Conservation (phyloP, 2,888 invertebrate genomes). For the Melitaea athalia region DNA sequence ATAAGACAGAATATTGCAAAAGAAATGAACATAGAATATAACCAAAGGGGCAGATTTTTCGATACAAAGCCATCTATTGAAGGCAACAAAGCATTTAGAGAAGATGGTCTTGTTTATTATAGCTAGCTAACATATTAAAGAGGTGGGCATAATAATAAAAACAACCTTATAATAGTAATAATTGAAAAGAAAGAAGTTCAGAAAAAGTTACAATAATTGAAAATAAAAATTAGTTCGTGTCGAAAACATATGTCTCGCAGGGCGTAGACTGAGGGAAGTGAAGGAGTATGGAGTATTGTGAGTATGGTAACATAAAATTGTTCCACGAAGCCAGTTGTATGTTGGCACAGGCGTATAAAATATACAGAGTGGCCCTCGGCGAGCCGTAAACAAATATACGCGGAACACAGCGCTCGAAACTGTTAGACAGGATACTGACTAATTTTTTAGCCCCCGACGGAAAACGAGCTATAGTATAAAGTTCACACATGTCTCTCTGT, state of each 20-base stretch:
- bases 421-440: conserved; percentile 9
- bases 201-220: no score
- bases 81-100: no score
- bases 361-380: conserved; percentile 62
- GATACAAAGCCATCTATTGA: no score
- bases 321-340: conserved; percentile 71
- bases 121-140: no score
- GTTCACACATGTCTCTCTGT: no score
- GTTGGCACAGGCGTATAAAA: conserved; percentile 70
- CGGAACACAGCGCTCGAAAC: conserved; percentile 27
- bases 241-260: conserved; percentile 19
- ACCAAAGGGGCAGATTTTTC: no score
- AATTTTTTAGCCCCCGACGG: background rate
- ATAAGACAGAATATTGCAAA: no score
- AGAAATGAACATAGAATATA: no score
- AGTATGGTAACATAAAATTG: conserved; percentile 54
- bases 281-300: conserved; percentile 41
- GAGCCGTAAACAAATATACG: conserved; percentile 63
- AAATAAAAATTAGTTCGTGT: background rate
- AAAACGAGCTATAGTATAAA: background rate
- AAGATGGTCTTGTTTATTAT: no score
- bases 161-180: no score
- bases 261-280: conserved; percentile 27
- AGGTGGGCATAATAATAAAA: no score
- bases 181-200: no score